Base-by-base conservation (phyloP, 92 coral and sea anemone species). In the Zoanthus sociatus region DNA sequence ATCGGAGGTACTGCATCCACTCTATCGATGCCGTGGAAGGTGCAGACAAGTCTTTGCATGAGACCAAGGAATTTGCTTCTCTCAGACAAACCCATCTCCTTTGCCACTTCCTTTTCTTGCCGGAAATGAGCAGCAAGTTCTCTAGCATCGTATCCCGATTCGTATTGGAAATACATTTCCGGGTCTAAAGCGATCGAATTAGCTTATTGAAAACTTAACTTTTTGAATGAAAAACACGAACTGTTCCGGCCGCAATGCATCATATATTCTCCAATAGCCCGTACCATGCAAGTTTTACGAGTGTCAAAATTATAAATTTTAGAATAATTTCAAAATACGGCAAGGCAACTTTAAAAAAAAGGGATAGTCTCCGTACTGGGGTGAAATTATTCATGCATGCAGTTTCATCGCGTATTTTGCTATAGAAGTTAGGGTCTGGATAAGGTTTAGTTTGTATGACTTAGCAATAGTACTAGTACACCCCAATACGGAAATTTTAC, bases 71-170 rank as follows among this genome's bases (percentile, higher is more conserved):
- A 87, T 63, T 82, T 44, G 58, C 83, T 82, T 72, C 87, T 88
- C 51, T 73, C 51, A 30, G 69, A 51, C 11, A 88, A 60, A 33
- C 91, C 91, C 47, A 88, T 88, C 58, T 73, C 91, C 78, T 88
- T 88, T 81, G 91, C 87, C 54, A 88, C 91, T 82, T 88, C 70
- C 83, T 88, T 88, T 51, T 88, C 91, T 88, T 73, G 76, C 72
- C 87, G 91, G 83, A 88, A 9, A 17, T 88, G 83, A 73, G 53
- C 87, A 76, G 37, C 90, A 87, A 87, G 90, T 26, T 78, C 86
- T 20, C 51, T 68, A 10, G 54, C 68, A 79, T 87, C 86, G 72
- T 78, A 87, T 68, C 86, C 86, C 2, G 77, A 42, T 37, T 78
- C 67, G 15, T 76, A 87, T 7, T 87, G 86, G 70, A 87, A 87